A percentile compares a stretch with the other conserved stretches of the same genome.
phyloP scores from a whole-genome alignment of 2,797 vertebrate species.

The Falco concolor region DNA sequence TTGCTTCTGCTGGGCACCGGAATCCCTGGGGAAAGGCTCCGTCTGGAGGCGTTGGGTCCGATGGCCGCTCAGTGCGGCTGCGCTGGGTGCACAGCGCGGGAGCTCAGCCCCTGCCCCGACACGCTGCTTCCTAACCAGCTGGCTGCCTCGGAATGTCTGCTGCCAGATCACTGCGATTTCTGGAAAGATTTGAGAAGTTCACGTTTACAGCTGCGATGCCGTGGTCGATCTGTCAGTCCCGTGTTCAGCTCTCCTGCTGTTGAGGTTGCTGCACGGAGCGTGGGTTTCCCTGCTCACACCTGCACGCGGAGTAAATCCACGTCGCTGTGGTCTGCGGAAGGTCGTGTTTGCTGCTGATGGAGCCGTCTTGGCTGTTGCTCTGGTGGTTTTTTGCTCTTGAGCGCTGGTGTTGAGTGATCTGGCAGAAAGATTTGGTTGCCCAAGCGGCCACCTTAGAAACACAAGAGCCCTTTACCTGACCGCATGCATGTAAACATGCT shows the following conservation, averaged over 20 bases:
- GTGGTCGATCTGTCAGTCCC: not conserved
- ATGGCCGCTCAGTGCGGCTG: rapidly evolving
- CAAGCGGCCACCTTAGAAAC: not conserved
- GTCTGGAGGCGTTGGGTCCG: rapidly evolving
- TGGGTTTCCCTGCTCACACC: not conserved
- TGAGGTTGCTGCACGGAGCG: rapidly evolving
- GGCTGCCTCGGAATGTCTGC: not conserved
- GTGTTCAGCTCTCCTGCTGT: not conserved
- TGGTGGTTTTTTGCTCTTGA: not conserved
- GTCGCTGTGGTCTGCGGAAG: not conserved
- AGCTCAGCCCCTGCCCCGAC: not conserved
- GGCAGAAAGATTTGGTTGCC: not conserved
- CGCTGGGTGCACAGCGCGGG: not conserved
- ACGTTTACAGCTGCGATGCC: not conserved
- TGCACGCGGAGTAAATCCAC: rapidly evolving
- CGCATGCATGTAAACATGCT: rapidly evolving
- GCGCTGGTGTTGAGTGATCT: not conserved
- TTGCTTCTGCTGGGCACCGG: not conserved
- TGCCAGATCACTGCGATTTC: not conserved
- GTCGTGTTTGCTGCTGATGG: not conserved
- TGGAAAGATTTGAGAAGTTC: not conserved
- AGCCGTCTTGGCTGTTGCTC: not conserved
- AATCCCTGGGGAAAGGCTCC: rapidly evolving
- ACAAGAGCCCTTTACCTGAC: rapidly evolving
- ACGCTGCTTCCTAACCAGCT: not conserved